These are phyloP conservation scores for Epistrophe eligans DNA, from an alignment of 2,888 invertebrate genomes.

Conservation along the genomic window DNA sequence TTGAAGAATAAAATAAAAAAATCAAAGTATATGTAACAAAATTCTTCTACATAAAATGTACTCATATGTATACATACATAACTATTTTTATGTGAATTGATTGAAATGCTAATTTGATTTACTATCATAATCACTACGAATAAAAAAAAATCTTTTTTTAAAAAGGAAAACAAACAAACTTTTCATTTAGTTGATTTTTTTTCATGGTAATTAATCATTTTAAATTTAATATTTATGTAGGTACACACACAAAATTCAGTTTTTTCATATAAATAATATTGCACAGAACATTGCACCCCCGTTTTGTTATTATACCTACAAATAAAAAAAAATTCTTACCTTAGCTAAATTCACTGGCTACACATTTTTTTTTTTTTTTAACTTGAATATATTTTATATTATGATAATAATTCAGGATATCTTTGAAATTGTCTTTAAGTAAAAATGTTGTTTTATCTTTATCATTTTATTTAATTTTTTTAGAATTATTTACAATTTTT, in stretches of 20 bases:
- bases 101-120: constrained; percentile 7
- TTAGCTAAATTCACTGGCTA: constrained; percentile 24
- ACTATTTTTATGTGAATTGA: constrained; percentile 6
- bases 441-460: constrained; percentile 12
- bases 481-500: neutral
- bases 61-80: neutral
- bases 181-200: neutral
- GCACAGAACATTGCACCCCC: constrained; percentile 13
- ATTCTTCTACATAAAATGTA: neutral
- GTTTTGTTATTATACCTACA: constrained; percentile 7
- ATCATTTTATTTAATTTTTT: constrained; percentile 3
- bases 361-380: constrained; percentile 22
- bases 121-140: neutral
- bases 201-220: no score
- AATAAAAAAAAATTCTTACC: constrained; percentile 15
- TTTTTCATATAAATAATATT: constrained; percentile 9
- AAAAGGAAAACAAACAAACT: neutral
- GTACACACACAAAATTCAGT: neutral
- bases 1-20: neutral
- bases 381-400: neutral
- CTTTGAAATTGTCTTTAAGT: constrained; percentile 37
- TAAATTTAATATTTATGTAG: no score
- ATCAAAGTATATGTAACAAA: neutral
- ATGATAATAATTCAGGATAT: constrained; percentile 23
- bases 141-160: neutral